phyloP scores from a whole-genome alignment of 2,797 vertebrate genomes.

The Coilia nasus region DNA sequence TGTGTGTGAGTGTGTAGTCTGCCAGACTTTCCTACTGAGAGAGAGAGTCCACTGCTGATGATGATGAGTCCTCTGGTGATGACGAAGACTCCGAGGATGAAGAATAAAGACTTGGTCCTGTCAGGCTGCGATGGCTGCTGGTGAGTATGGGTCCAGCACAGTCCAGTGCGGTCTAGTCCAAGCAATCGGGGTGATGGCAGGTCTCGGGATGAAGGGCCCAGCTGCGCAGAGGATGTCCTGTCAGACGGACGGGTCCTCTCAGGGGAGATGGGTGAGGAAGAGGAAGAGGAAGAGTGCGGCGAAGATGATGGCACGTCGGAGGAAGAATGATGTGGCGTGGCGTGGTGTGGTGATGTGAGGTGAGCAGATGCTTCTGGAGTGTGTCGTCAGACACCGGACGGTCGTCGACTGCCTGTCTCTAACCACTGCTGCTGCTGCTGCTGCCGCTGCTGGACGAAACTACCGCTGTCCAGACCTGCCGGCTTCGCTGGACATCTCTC shows the following conservation, averaged over 20 bases:
- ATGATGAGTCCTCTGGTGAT: not conserved
- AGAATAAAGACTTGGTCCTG: not conserved
- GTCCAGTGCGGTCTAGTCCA: not conserved
- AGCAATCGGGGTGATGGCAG: not conserved
- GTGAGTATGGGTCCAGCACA: too few relatives aligned
- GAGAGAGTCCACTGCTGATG: not conserved
- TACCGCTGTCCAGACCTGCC: constrained; percentile 54
- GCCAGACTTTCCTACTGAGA: not conserved
- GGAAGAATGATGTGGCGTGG: not conserved
- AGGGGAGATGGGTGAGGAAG: not conserved
- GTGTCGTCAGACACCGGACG: constrained; percentile 5
- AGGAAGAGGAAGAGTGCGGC: not conserved
- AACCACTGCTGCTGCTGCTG: not conserved
- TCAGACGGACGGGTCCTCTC: not conserved
- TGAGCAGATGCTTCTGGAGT: not conserved
- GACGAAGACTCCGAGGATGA: not conserved
- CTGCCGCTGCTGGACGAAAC: constrained; percentile 23
- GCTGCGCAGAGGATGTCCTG: not conserved
- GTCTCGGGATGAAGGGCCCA: not conserved
- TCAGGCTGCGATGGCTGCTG: not conserved
- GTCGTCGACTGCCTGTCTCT: not conserved
- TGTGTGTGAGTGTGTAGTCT: not conserved
- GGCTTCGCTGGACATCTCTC: constrained; percentile 33
- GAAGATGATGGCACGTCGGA: not conserved
- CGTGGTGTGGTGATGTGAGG: not conserved